Evolutionary conservation across 2,113 vertebrate species (phyloP), one percentile per base, ranked within the genome.

Genomic region (Saguinus imperator): DNA sequence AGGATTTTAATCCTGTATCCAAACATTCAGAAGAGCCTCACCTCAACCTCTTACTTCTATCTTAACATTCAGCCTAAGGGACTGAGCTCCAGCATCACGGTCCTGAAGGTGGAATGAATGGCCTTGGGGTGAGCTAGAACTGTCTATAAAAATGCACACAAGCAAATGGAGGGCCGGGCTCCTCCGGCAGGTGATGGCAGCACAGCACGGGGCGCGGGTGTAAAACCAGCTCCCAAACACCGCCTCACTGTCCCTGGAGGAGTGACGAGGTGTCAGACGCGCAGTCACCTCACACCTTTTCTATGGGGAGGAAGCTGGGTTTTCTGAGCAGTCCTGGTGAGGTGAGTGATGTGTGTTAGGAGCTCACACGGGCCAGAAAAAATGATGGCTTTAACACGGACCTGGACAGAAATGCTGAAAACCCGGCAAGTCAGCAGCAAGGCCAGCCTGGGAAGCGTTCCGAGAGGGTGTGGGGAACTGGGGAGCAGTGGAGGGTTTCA

Each of bases 311-410:
- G 87, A 40, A 87, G 37, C 45, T 2, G 1, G 50, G 50, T 29
- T 93, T 45, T 52, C 66, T 9, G 48, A n/a, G 66, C 66, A 43
- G 1, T 4, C 1, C 3, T 6, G 37, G 57, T 16, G 20, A 73
- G 17, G 58, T 8, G 13, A 57, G 43, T 10, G 61, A 27, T 32
- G 79, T 80, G 84, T 64, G 80, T 87, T 27, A 72, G 37, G 68
- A 35, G 29, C 0, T 20, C 11, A 0, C 29, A 3, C 17, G 0
- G 89, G 97, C 97, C 96, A 75, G 95, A 52, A n/a, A 17, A 85
- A 70, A 29, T 76, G 95, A 96, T 64, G 90, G 57, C 17, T 92
- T 96, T 94, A 94, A 43, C 96, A 79, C 1, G 9, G 82, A 45
- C 35, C 55, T 57, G 66, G 87, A 91, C 94, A 58, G 68, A n/a